These are phyloP conservation scores for Gila robusta DNA, from an alignment of 2,797 vertebrate genomes.

Conservation along the genomic window DNA sequence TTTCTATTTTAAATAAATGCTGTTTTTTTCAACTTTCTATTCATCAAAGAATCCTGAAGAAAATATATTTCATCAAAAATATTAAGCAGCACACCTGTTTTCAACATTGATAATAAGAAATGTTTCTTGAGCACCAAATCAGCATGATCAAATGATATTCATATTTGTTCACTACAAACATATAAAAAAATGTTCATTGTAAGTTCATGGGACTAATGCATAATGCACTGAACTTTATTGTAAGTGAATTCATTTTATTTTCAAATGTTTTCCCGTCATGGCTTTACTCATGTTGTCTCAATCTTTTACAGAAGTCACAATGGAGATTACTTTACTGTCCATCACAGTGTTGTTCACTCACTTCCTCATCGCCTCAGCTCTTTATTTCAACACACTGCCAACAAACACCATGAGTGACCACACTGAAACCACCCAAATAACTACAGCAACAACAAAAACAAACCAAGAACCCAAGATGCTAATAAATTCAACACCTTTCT, in stretches of 20 bases:
- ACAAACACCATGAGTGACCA: background rate
- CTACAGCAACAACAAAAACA: constrained; percentile 3
- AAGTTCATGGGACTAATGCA: background rate
- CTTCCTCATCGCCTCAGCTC: constrained; percentile 38
- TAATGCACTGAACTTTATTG: background rate
- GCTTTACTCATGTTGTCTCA: background rate
- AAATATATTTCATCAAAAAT: background rate
- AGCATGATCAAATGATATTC: background rate
- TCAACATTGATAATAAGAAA: background rate
- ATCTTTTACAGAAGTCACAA: constrained; percentile 50
- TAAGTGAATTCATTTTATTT: background rate
- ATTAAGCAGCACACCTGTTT: background rate
- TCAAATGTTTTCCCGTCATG: background rate
- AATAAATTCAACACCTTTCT: background rate
- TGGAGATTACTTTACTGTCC: constrained; percentile 37
- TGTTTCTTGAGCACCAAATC: background rate
- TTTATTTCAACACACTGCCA: constrained; percentile 23
- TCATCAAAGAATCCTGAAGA: background rate
- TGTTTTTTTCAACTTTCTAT: background rate
- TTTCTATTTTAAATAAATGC: background rate
- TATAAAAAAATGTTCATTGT: background rate
- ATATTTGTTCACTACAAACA: background rate
- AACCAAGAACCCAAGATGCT: background rate
- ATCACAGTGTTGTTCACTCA: constrained; percentile 56
- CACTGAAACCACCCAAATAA: background rate